A percentile compares a stretch with the other conserved stretches of the same genome.
These are phyloP conservation scores for Pollimyrus isidori DNA, from an alignment of 2,113 vertebrate genomes.

Conservation along the genomic window DNA sequence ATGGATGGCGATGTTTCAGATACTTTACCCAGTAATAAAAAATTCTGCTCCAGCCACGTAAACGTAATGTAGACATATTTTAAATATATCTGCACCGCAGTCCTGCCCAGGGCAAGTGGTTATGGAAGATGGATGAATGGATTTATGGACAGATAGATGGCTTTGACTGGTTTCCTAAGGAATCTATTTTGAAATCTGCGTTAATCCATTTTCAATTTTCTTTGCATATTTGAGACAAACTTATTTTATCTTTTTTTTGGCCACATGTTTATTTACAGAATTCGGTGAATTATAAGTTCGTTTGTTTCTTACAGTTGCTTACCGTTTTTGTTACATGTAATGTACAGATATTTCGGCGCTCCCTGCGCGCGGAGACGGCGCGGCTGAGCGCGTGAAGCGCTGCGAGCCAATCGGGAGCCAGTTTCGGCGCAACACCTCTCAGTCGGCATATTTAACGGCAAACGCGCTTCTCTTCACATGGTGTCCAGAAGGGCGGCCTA, in stretches of 20 bases:
- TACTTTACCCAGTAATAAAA: not conserved
- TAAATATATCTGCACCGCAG: no score
- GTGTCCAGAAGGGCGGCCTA: not conserved
- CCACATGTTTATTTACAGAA: not conserved
- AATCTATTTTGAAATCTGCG: no score
- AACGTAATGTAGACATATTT: not conserved
- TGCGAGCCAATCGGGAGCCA: slow-evolving; percentile 47
- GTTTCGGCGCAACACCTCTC: slow-evolving; percentile 51
- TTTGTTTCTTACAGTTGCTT: not conserved
- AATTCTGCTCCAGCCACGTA: not conserved
- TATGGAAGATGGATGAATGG: no score
- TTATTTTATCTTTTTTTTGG: not conserved
- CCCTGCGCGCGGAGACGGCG: not conserved
- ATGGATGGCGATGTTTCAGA: no score
- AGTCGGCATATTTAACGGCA: not conserved
- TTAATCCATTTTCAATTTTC: no score
- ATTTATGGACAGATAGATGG: no score
- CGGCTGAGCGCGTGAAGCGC: not conserved
- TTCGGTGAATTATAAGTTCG: not conserved
- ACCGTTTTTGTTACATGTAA: not conserved
- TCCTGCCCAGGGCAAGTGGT: no score
- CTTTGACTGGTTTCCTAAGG: no score
- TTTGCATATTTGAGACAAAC: not conserved
- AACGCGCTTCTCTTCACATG: not conserved
- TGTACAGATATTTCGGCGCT: not conserved